Percentiles rank a stretch among this genome's conserved stretches.
phyloP scores from a whole-genome alignment of 2,113 vertebrate species.

The Pseudonaja textilis region DNA sequence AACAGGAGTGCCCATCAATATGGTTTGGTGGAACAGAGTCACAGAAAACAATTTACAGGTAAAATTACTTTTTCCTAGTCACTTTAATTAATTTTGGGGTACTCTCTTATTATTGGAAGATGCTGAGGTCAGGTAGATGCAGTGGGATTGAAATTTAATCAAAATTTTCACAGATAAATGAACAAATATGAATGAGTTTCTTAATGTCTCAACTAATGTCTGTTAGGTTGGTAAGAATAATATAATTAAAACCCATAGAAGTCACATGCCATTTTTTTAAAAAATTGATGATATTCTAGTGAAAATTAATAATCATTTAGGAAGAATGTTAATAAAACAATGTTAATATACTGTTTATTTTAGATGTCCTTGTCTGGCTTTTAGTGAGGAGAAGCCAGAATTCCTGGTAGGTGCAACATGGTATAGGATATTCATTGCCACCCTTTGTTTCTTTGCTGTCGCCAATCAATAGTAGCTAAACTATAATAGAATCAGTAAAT shows the following conservation, averaged over 20 bases:
- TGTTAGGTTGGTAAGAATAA: background rate
- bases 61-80: slow-evolving; percentile 74
- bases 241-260: background rate
- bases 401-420: background rate
- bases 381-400: background rate
- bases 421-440: background rate
- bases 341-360: background rate
- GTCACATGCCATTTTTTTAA: background rate
- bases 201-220: background rate
- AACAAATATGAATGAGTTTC: background rate
- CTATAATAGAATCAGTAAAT: background rate
- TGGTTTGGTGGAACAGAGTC: slow-evolving; percentile 84
- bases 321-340: background rate
- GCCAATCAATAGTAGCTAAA: background rate
- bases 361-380: background rate
- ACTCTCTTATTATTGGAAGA: slow-evolving; percentile 51
- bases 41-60: slow-evolving; percentile 84
- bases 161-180: background rate
- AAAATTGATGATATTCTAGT: background rate
- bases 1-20: slow-evolving; percentile 81
- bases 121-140: slow-evolving; percentile 28
- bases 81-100: slow-evolving; percentile 62
- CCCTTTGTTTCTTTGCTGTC: background rate
- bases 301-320: background rate
- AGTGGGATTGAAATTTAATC: background rate